Evolutionary conservation across 2,888 invertebrate species (phyloP).

Genomic region (Sinopyrophorus schimmeli): DNA sequence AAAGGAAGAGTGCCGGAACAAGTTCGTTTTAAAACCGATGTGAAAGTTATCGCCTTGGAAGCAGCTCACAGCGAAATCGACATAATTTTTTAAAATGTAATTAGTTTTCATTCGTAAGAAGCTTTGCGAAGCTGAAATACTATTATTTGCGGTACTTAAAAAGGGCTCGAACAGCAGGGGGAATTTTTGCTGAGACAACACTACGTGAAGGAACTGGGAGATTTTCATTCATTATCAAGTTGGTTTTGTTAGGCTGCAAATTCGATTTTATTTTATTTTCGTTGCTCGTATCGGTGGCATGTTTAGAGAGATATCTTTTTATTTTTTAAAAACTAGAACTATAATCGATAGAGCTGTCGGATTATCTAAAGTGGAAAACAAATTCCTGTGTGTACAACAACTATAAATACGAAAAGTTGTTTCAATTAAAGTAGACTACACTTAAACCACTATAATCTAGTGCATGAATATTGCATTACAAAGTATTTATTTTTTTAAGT

Average conservation of each 20-base stretch:
- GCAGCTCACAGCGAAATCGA: conserved; percentile 10
- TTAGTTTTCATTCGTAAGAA: conserved; percentile 26
- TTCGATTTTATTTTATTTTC: conserved; percentile 25
- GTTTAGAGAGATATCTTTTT: no score
- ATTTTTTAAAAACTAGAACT: no score
- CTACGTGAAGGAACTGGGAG: conserved; percentile 28
- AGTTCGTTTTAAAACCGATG: conserved; percentile 10
- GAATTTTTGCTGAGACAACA: conserved; percentile 27
- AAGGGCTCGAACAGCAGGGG: conserved; percentile 25
- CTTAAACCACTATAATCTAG: no score
- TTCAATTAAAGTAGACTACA: no score
- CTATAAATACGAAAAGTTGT: no score
- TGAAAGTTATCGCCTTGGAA: conserved; percentile 11
- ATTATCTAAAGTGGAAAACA: no score
- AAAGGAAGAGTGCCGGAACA: neutral
- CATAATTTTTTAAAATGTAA: conserved; percentile 25
- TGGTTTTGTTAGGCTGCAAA: conserved; percentile 28
- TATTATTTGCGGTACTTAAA: conserved; percentile 28
- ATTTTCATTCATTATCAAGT: conserved; percentile 29
- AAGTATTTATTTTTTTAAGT: no score
- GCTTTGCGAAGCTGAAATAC: conserved; percentile 24
- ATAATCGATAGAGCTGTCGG: no score
- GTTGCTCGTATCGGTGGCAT: no score
- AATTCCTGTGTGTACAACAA: no score
- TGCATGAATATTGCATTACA: no score